Base-by-base conservation (phyloP, 2,888 invertebrate species). In the Caenorhabditis zanzibari region DNA sequence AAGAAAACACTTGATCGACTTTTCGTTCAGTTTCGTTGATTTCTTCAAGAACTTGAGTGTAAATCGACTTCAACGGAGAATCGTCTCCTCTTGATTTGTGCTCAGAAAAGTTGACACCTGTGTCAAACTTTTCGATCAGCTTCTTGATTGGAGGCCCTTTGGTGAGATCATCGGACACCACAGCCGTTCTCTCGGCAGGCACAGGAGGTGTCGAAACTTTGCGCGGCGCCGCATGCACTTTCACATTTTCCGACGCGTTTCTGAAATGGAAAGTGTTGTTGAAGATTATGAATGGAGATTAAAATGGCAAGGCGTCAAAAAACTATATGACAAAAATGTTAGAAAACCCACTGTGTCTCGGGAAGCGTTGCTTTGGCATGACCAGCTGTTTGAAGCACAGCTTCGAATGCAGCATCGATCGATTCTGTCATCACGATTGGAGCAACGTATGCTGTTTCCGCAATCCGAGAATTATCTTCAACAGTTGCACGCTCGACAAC, bases 51-150 rank as follows among this genome's bases (percentile, higher is more conserved):
- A 83, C 79, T 41, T 79, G 73, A 14, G 61, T 3, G 52, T 79
- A 79, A 35, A 79, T 71, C 14, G 83, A 71, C 61, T 79, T 83
- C 10, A 16, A 19, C 1, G 64, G 63, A 5, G 72, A 41, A 9
- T 26, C 22, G 14, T 74, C 68, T 22, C 32, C 14, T 44, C 38
- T 73, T 6, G 61, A 22, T 58, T 61, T 64, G 38, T 81, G 69
- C 26, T 79, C 83, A 6, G 54, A 47, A 35, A 80, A 79, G 52
- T 74, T 79, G n/a, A 83, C 71, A 22, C 64, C 61, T 12, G 68
- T 74, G 47, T 83, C 83, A 22, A 83, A 83, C 38, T 83, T 83
- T 24, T 83, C 83, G 54, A 83, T 83, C 41, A 83, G 74, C 19
- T 79, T 47, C 35, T 68, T 76, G 58, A 83, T 83, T 35, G 75